Conservation (phyloP, 2,888 invertebrate genomes). For the Macrosoma leucophasiata region DNA sequence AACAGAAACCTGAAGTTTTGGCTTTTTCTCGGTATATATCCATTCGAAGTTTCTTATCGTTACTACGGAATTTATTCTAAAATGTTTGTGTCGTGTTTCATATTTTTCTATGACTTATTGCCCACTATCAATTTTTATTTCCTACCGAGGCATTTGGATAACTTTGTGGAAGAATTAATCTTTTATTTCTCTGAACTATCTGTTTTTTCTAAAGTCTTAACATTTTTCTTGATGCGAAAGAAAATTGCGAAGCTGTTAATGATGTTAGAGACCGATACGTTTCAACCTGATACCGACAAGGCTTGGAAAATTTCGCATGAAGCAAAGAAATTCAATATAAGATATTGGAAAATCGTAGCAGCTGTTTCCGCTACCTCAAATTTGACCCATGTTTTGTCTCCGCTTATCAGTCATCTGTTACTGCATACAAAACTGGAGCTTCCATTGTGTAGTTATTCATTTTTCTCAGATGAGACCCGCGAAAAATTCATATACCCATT, state of each 20-base stretch:
- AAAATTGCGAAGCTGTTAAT: conserved; percentile 35
- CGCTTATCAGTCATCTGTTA: conserved; percentile 36
- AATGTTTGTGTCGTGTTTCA: conserved; percentile 29
- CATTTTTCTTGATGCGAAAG: conserved; percentile 32
- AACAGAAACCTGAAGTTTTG: conserved; percentile 38
- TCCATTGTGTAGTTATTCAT: conserved; percentile 42
- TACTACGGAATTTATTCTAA: conserved; percentile 35
- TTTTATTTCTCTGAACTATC: conserved; percentile 44
- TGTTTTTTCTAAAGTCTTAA: conserved; percentile 39
- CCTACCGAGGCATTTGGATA: conserved; percentile 37
- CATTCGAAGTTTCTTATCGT: conserved; percentile 18
- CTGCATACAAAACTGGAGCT: conserved; percentile 22
- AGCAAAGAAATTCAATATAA: conserved; percentile 37
- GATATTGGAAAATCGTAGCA: conserved; percentile 40
- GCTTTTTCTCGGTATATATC: conserved; percentile 42
- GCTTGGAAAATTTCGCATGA: conserved; percentile 31
- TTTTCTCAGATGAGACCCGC: conserved; percentile 35
- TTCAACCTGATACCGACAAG: conserved; percentile 34
- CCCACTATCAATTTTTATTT: conserved; percentile 40
- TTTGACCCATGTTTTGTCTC: conserved; percentile 30
- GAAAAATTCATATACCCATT: conserved; percentile 36
- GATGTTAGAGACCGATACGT: conserved; percentile 39
- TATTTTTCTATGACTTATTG: conserved; percentile 33
- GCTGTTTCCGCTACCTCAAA: conserved; percentile 32
- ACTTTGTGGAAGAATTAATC: conserved; percentile 42